Conservation (phyloP, 1,140 invertebrate species). For the Cheumatopsyche charites region DNA sequence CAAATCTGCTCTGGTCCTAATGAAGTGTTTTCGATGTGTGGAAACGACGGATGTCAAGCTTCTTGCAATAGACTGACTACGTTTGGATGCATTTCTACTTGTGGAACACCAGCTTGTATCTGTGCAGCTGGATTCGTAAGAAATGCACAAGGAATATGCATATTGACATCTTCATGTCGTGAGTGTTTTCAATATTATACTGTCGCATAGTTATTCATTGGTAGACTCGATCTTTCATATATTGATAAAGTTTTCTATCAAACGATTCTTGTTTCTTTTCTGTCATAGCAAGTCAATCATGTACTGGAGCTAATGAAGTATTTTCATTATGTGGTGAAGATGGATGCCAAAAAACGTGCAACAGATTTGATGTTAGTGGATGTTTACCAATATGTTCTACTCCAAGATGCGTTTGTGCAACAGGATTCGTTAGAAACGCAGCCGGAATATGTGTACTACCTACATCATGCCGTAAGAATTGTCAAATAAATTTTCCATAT, state of each 20-base stretch:
- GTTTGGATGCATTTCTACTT: not conserved
- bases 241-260: too few species aligned
- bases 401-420: slow-evolving; percentile 21
- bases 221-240: too few species aligned
- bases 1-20: not conserved
- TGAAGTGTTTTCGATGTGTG: not conserved
- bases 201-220: too few species aligned
- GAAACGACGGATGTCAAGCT: not conserved
- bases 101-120: not conserved
- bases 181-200: too few species aligned
- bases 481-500: too few species aligned
- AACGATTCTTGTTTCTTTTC: too few species aligned
- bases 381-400: too few species aligned
- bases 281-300: too few species aligned
- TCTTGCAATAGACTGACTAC: not conserved
- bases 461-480: slow-evolving; percentile 24
- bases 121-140: slow-evolving; percentile 2
- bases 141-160: not conserved
- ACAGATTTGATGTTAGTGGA: too few species aligned
- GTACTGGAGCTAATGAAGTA: too few species aligned
- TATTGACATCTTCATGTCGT: not conserved
- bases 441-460: slow-evolving; percentile 33
- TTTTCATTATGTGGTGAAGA: too few species aligned
- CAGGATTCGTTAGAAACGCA: slow-evolving; percentile 27
- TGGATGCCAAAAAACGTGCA: too few species aligned